A percentile compares a stretch with the other conserved stretches of the same genome.
Evolutionary conservation across 1,140 invertebrate genomes (phyloP).

Genomic region (Musca vetustissima): DNA sequence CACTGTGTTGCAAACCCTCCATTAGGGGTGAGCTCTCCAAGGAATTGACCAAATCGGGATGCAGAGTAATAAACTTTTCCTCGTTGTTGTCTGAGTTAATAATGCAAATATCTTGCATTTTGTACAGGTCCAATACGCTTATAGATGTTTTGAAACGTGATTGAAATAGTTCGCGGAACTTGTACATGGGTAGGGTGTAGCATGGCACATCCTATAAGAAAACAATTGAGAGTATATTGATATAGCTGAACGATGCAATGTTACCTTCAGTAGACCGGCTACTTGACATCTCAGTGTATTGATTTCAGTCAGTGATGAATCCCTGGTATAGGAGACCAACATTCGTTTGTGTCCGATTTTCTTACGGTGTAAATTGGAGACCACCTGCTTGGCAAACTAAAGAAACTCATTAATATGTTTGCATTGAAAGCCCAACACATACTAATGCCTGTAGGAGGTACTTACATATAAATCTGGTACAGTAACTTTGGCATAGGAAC

Average conservation of each 20-base stretch:
- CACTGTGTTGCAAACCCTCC: constrained; percentile 59
- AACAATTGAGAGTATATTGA: neutral
- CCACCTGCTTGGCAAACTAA: constrained; percentile 72
- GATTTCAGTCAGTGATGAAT: constrained; percentile 64
- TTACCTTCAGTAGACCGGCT: constrained; percentile 63
- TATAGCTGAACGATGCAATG: neutral
- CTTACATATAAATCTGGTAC: constrained; percentile 53
- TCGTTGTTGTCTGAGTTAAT: constrained; percentile 68
- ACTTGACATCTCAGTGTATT: constrained; percentile 68
- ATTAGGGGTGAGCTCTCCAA: constrained; percentile 49
- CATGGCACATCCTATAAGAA: constrained; percentile 71
- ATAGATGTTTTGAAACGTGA: constrained; percentile 77
- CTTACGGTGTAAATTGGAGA: constrained; percentile 78
- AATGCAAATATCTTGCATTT: constrained; percentile 76
- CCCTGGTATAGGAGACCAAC: constrained; percentile 72
- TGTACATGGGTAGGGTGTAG: constrained; percentile 77
- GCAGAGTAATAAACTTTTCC: constrained; percentile 70
- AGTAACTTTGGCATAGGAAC: constrained; percentile 50
- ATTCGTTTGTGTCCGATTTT: constrained; percentile 83
- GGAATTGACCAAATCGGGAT: constrained; percentile 58
- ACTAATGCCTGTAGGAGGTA: neutral
- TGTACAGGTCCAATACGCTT: constrained; percentile 78
- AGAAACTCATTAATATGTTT: neutral
- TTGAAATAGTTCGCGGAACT: constrained; percentile 84
- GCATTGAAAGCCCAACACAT: too few relatives aligned